A percentile compares a stretch with the other conserved stretches of the same genome.
phyloP scores from a whole-genome alignment of 2,888 invertebrate genomes.

The Leistus spinibarbis region DNA sequence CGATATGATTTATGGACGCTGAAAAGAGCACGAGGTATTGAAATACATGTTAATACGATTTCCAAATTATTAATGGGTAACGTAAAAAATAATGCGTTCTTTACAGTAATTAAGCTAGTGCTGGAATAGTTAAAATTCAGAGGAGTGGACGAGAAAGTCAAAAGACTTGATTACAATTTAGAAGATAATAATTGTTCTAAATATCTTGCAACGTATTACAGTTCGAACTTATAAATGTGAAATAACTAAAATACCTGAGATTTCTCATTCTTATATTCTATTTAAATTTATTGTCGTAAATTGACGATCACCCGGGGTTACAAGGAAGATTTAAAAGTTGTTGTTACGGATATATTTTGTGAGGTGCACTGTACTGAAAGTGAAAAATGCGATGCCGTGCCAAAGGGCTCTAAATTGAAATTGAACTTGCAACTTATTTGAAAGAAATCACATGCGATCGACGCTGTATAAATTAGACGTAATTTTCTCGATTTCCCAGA shows the following conservation, averaged over 20 bases:
- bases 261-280: no score
- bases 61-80: background rate
- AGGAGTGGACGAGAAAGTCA: background rate
- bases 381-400: background rate
- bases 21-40: slow-evolving; percentile 24
- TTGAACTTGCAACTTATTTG: background rate
- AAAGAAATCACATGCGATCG: slow-evolving; percentile 22
- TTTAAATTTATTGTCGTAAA: no score
- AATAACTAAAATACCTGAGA: no score
- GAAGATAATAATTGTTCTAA: no score
- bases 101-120: background rate
- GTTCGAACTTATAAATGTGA: no score
- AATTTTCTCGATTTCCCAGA: slow-evolving; percentile 14
- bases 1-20: slow-evolving; percentile 22
- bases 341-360: no score
- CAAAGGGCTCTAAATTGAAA: background rate
- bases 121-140: background rate
- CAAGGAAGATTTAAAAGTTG: no score
- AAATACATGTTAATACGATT: slow-evolving; percentile 16
- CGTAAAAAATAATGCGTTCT: background rate
- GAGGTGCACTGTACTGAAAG: background rate
- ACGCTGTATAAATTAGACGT: slow-evolving; percentile 18
- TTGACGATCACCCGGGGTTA: no score
- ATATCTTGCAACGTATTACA: no score
- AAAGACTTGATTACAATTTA: background rate